These are phyloP conservation scores for Nomada fabriciana DNA, from an alignment of 2,888 invertebrate species.

Conservation along the genomic window DNA sequence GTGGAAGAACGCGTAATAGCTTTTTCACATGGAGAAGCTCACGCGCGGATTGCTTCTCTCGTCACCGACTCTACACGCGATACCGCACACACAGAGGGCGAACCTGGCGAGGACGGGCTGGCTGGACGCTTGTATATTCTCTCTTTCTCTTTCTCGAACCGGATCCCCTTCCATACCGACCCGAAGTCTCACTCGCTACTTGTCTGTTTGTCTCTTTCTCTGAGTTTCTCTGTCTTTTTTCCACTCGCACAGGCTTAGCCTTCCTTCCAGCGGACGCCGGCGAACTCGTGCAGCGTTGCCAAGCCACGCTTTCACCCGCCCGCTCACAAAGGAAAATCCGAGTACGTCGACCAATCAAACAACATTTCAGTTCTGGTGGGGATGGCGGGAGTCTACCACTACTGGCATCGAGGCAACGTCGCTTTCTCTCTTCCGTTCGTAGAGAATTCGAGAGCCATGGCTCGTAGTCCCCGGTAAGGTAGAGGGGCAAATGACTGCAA, in stretches of 20 bases:
- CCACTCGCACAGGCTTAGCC: slow-evolving; percentile 65
- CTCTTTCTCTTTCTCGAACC: slow-evolving; percentile 63
- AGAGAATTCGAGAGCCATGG: slow-evolving; percentile 74
- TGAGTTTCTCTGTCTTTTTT: slow-evolving; percentile 46
- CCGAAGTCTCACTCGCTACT: slow-evolving; percentile 58
- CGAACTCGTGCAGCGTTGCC: slow-evolving; percentile 82
- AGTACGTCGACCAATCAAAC: slow-evolving; percentile 78
- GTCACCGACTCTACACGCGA: slow-evolving; percentile 66
- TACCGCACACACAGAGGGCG: slow-evolving; percentile 73
- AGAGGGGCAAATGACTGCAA: slow-evolving; percentile 75
- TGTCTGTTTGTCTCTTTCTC: slow-evolving; percentile 58
- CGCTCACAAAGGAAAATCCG: slow-evolving; percentile 84
- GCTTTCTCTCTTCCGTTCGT: slow-evolving; percentile 76
- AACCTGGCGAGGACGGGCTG: slow-evolving; percentile 71
- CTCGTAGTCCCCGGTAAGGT: slow-evolving; percentile 72
- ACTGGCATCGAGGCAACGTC: slow-evolving; percentile 78
- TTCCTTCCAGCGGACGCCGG: slow-evolving; percentile 78
- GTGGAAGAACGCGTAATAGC: slow-evolving; percentile 67
- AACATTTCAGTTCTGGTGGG: slow-evolving; percentile 69
- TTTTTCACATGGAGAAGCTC: slow-evolving; percentile 74
- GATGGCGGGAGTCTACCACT: slow-evolving; percentile 80
- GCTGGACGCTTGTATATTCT: slow-evolving; percentile 69
- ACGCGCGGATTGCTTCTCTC: slow-evolving; percentile 71
- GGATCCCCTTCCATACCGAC: slow-evolving; percentile 55
- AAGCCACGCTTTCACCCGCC: slow-evolving; percentile 81